Percentiles rank a stretch among this genome's conserved stretches.
Conservation (phyloP, 2,113 vertebrate species). For the Dermatemys mawii region DNA sequence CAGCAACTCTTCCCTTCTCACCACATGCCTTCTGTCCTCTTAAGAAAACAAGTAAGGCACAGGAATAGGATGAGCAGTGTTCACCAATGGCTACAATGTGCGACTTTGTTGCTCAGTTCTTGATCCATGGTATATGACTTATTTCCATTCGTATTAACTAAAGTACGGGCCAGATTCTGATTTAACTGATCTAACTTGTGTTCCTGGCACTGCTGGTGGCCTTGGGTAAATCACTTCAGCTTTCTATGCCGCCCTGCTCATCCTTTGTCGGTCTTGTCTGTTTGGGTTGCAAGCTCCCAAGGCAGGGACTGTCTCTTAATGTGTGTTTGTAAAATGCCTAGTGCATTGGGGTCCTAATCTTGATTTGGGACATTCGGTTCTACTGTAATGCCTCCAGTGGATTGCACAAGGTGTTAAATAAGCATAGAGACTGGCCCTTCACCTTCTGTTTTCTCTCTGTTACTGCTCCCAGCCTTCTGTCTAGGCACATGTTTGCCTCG, state of each 20-base stretch:
- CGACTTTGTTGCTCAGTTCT: neutral
- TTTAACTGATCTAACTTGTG: neutral
- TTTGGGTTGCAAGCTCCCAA: neutral
- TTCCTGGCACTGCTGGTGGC: neutral
- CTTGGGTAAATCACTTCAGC: neutral
- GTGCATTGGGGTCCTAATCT: neutral
- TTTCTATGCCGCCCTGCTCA: neutral
- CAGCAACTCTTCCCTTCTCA: neutral
- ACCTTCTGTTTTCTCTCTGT: neutral
- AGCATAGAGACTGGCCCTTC: neutral
- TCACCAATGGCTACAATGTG: neutral
- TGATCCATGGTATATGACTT: neutral
- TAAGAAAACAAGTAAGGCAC: neutral
- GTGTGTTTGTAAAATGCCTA: neutral
- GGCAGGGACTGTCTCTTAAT: neutral
- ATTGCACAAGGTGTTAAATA: neutral
- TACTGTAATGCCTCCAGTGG: neutral
- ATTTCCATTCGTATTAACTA: neutral
- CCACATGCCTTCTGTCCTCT: neutral
- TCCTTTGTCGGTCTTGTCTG: neutral
- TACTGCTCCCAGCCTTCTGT: neutral
- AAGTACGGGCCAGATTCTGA: neutral
- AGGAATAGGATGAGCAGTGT: neutral
- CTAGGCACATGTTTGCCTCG: neutral
- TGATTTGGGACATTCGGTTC: neutral